These are phyloP conservation scores for Eutolmus rufibarbis DNA, from an alignment of 2,888 invertebrate species.

Conservation along the genomic window DNA sequence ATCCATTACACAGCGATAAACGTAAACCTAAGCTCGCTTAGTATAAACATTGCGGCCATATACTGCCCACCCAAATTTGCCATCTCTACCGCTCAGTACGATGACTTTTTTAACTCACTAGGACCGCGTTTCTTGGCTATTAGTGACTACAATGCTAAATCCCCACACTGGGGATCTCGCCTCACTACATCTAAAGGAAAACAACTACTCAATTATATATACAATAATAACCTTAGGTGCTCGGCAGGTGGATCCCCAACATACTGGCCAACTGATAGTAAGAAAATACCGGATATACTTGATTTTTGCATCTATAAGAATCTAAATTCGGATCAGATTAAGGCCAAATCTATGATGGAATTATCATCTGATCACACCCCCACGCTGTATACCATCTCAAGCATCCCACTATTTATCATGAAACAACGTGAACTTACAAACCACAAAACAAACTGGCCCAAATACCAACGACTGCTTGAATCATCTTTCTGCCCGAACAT, in stretches of 20 bases:
- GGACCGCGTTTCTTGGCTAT: background rate
- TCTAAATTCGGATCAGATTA: background rate
- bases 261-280: conserved; percentile 2
- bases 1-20: background rate
- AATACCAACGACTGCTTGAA: background rate
- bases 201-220: background rate
- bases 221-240: background rate
- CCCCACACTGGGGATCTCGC: too few relatives aligned
- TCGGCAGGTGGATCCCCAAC: background rate
- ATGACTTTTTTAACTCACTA: background rate
- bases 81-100: background rate
- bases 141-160: background rate
- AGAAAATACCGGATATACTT: background rate
- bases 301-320: background rate
- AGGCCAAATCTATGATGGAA: background rate
- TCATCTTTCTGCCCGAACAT: background rate
- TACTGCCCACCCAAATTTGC: background rate
- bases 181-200: background rate
- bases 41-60: background rate
- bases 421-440: background rate
- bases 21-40: background rate
- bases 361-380: background rate
- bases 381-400: background rate
- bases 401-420: background rate
- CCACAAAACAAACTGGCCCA: background rate